Evolutionary conservation across 1,140 invertebrate species (phyloP).

Genomic region (Gryllus bimaculatus): DNA sequence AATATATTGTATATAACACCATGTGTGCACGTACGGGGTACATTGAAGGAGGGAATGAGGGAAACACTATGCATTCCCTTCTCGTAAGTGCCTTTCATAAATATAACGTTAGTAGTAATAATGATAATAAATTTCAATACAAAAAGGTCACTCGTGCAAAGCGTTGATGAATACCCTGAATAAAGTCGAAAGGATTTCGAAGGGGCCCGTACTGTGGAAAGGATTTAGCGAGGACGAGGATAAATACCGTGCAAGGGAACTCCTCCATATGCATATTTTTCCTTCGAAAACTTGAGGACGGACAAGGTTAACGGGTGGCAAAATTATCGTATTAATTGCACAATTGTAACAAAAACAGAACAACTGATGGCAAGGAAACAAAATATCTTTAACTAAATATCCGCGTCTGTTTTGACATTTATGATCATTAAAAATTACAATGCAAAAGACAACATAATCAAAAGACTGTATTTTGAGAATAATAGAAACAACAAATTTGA

Average conservation of each 20-base stretch:
- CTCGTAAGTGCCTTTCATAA: not conserved
- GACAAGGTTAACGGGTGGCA: not conserved
- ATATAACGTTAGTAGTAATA: not conserved
- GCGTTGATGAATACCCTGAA: not conserved
- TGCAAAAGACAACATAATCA: no score
- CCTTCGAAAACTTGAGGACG: conserved; percentile 3
- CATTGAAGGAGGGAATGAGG: not conserved
- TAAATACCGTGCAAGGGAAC: no score
- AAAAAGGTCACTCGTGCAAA: not conserved
- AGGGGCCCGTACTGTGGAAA: not conserved
- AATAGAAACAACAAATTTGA: no score
- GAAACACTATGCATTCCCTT: not conserved
- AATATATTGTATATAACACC: not conserved
- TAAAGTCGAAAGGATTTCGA: not conserved
- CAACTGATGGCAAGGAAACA: no score
- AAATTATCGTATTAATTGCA: no score
- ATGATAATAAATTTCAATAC: conserved; percentile 1
- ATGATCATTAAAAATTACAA: no score
- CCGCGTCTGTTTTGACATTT: no score
- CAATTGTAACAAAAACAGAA: no score
- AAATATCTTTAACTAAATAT: no score
- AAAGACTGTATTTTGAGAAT: no score
- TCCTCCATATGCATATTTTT: not conserved
- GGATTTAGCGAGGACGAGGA: no score
- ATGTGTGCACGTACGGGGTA: not conserved